Conservation (phyloP, 2,113 vertebrate genomes). For the Tragelaphus scriptus region DNA sequence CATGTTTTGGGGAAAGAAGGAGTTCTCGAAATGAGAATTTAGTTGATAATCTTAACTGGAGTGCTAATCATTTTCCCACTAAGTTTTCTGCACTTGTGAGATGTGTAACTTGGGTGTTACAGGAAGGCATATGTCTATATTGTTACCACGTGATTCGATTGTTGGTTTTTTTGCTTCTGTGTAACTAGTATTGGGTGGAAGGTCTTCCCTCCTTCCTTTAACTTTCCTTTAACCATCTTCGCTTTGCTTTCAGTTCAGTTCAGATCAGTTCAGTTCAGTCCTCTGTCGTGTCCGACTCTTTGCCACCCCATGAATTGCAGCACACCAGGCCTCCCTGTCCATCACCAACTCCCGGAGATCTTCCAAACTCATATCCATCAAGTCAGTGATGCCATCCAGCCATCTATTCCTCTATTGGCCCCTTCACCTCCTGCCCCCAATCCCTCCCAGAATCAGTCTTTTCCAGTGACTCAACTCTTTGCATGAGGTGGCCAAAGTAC, state of each 20-base stretch:
- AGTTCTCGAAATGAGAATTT: background rate
- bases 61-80: background rate
- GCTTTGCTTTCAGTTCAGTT: background rate
- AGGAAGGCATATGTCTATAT: background rate
- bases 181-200: no score
- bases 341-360: no score
- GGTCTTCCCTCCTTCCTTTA: background rate
- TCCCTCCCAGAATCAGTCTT: no score
- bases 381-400: no score
- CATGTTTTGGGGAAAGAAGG: background rate
- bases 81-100: background rate
- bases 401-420: no score
- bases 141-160: background rate
- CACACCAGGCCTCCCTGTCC: no score
- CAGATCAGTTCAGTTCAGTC: no score
- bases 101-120: background rate
- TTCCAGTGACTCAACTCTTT: no score
- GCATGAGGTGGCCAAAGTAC: no score
- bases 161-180: background rate
- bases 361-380: fast-evolving
- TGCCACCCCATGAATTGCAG: no score
- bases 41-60: background rate
- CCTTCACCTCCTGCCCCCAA: no score
- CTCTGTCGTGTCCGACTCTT: no score
- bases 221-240: background rate